phyloP scores from a whole-genome alignment of 1,140 invertebrate genomes.

The Aporrectodea caliginosa region DNA sequence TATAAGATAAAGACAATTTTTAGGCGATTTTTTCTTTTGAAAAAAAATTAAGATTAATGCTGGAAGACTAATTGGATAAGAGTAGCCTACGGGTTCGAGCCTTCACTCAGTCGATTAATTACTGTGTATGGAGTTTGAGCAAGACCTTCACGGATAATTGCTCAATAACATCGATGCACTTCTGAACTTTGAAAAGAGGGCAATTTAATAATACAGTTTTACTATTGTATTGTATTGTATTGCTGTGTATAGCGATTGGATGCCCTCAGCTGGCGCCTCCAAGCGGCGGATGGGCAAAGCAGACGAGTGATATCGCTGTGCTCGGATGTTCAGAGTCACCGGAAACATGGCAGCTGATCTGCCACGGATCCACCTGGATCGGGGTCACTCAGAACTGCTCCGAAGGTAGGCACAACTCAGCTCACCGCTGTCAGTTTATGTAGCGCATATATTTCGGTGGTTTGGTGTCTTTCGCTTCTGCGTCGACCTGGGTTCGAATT shows the following conservation, averaged over 20 bases:
- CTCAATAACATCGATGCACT: background rate
- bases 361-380: background rate
- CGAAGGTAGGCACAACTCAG: too few relatives aligned
- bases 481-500: too few relatives aligned
- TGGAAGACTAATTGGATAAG: too few relatives aligned
- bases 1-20: too few relatives aligned
- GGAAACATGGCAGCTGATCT: conserved; percentile 12
- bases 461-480: too few relatives aligned
- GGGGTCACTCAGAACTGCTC: conserved; percentile 13
- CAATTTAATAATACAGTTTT: background rate
- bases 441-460: too few relatives aligned
- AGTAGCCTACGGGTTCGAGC: too few relatives aligned
- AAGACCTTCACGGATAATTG: background rate
- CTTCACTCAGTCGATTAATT: background rate
- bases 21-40: too few relatives aligned
- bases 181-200: too few relatives aligned
- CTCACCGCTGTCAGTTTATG: too few relatives aligned
- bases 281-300: background rate
- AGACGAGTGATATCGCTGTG: background rate
- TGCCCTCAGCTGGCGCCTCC: conserved; percentile 6
- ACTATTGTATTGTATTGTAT: background rate
- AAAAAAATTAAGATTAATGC: too few relatives aligned
- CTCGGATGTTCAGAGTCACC: conserved; percentile 10
- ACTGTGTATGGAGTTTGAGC: background rate
- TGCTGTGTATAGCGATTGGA: background rate